Evolutionary conservation across 2,113 vertebrate species (phyloP), one percentile per base, ranked within the genome.

Genomic region (Lepus americanus): DNA sequence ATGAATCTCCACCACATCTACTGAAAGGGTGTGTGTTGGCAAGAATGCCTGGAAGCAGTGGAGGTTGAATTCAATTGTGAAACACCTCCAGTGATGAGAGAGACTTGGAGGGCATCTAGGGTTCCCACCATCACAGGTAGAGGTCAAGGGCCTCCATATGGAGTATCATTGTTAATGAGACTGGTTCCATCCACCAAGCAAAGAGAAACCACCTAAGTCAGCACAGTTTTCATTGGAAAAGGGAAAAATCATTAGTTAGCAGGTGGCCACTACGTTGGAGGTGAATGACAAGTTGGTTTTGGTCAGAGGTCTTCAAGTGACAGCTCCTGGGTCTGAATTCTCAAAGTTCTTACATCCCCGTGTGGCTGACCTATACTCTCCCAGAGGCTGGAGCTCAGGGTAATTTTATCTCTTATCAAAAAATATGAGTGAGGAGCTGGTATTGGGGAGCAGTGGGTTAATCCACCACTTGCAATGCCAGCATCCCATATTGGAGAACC

Each of bases 61-160:
- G 59, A 23, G 20, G 23, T 19, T 51, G 36, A 70, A 17, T 7
- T 90, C 53, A 0, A 55, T 23, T 70, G 61, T n/a, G n/a, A 92
- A 59, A 16, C 29, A 16, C 20, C 23, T 27, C 1, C 16, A 4
- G 25, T 19, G 31, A 67, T 27, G 5, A 66, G 59, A 27, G 59
- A 39, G 10, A 17, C 53, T 33, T 36, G 39, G 51, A 79, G 19
- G 20, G 44, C 9, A 27, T 0, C 29, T 23, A 5, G 20, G 49
- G 44, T 4, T 10, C 44, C 44, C 64, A 3, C 27, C 5, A 0
- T 64, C n/a, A 0, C 2, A 25, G 17, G 66, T 6, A 17, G 22
- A 73, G 67, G 23, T 22, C 20, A 39, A 44, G 7, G 22, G 3
- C 73, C 14, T 22, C 29, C 53, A 33, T 59, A 13, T 14, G 23